These are phyloP conservation scores for Drosophila borealis DNA, from an alignment of 2,888 invertebrate species.

Conservation along the genomic window DNA sequence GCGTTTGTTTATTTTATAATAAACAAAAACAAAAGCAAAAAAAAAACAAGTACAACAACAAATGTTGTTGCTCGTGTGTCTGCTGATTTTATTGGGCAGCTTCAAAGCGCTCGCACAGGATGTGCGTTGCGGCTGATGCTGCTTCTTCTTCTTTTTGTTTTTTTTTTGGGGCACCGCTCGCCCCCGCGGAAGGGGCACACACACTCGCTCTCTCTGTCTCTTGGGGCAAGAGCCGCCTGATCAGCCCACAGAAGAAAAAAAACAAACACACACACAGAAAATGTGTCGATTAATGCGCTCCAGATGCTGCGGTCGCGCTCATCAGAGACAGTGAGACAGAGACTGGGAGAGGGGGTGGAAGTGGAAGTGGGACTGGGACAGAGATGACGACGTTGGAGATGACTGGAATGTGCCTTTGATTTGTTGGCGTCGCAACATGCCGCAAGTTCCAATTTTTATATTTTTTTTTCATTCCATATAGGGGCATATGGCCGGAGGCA, in stretches of 20 bases:
- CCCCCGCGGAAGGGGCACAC: slow-evolving; percentile 1
- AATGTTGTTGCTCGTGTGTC: slow-evolving; percentile 53
- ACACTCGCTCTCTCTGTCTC: slow-evolving; percentile 9
- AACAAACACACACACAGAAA: slow-evolving; percentile 43
- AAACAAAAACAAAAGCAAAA: slow-evolving; percentile 33
- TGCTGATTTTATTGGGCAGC: slow-evolving; percentile 61
- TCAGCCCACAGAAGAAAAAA: slow-evolving; percentile 47
- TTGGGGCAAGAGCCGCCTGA: slow-evolving; percentile 50
- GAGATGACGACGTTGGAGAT: slow-evolving; percentile 46
- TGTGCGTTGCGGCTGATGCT: slow-evolving; percentile 44
- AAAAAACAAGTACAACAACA: neutral
- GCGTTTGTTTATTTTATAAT: slow-evolving; percentile 75
- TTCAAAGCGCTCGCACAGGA: slow-evolving; percentile 69
- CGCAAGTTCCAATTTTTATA: slow-evolving; percentile 34
- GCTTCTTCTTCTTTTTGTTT: neutral
- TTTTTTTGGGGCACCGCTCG: slow-evolving; percentile 21
- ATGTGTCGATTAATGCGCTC: slow-evolving; percentile 81
- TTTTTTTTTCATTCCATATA: slow-evolving; percentile 33
- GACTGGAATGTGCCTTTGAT: slow-evolving; percentile 76
- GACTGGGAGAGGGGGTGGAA: neutral
- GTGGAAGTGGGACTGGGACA: slow-evolving; percentile 5
- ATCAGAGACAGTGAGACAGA: slow-evolving; percentile 28
- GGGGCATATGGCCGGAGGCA: slow-evolving; percentile 33
- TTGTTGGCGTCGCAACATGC: slow-evolving; percentile 63
- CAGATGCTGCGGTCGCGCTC: slow-evolving; percentile 67